A percentile compares a stretch with the other conserved stretches of the same genome.
Evolutionary conservation across 2,888 invertebrate species (phyloP).

Genomic region (Eilema griseolum): DNA sequence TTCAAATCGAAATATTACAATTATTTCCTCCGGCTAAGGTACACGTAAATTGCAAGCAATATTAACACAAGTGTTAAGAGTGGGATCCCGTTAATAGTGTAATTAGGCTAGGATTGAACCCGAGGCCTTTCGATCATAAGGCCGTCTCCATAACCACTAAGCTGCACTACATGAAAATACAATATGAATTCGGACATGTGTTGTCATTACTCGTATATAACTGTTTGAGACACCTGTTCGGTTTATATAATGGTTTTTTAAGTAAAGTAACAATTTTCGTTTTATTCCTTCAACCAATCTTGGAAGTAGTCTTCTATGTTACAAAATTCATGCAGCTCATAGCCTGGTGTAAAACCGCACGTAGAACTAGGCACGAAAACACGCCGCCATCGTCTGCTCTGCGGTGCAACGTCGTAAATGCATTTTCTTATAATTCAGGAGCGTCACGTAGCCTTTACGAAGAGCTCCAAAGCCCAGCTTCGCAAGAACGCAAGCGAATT

Average conservation of each 20-base stretch:
- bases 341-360: conserved; percentile 63
- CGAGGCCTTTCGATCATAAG: too few species aligned
- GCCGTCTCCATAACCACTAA: too few species aligned
- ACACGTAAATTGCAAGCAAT: too few species aligned
- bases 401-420: conserved; percentile 78
- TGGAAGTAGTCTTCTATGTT: conserved; percentile 31
- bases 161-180: not conserved
- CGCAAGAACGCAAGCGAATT: conserved; percentile 81
- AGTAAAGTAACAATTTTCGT: not conserved
- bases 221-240: too few species aligned
- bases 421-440: conserved; percentile 86
- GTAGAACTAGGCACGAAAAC: conserved; percentile 72
- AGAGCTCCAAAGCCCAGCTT: conserved; percentile 70
- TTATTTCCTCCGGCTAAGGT: too few species aligned
- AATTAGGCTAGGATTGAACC: too few species aligned
- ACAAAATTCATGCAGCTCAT: conserved; percentile 68
- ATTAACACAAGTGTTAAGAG: too few species aligned
- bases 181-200: not conserved
- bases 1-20: too few species aligned
- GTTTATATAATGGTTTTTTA: not conserved
- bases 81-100: too few species aligned
- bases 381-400: conserved; percentile 67
- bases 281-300: conserved; percentile 10
- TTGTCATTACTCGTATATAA: too few species aligned
- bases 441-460: conserved; percentile 80